A percentile compares a stretch with the other conserved stretches of the same genome.
phyloP scores from a whole-genome alignment of 35 echinoderm and acorn worm genomes.

The Anneissia japonica region DNA sequence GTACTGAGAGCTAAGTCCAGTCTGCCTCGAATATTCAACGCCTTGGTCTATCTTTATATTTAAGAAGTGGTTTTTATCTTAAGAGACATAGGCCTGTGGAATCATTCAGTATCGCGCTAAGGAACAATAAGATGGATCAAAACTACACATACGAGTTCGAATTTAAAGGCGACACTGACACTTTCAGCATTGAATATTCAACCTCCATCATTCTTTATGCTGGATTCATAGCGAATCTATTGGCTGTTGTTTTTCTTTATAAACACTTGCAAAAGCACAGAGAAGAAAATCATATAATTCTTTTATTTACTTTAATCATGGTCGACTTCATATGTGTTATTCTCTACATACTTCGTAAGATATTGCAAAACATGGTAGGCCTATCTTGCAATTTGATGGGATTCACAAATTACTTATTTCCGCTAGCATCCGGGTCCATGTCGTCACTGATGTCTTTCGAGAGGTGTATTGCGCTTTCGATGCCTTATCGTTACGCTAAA shows the following conservation, averaged over 20 bases:
- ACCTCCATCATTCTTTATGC: background rate
- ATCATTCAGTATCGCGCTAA: too few species aligned
- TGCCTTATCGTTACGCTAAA: background rate
- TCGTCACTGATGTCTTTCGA: background rate
- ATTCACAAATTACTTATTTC: background rate
- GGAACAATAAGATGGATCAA: too few species aligned
- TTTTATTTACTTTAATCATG: background rate
- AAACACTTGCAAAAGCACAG: background rate
- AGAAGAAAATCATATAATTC: background rate
- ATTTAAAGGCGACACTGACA: too few species aligned
- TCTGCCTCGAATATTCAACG: too few species aligned
- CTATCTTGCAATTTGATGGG: background rate
- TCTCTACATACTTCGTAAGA: background rate
- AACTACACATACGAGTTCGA: too few species aligned
- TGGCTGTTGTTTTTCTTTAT: background rate
- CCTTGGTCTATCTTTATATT: too few species aligned
- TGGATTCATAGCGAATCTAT: background rate
- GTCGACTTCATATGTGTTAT: background rate
- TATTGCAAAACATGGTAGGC: too few species aligned
- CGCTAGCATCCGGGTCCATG: background rate
- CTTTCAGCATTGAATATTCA: too few species aligned
- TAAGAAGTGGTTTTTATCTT: too few species aligned
- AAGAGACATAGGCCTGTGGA: too few species aligned
- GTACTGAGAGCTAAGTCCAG: too few species aligned
- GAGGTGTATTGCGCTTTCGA: background rate